These are phyloP conservation scores for Altica lythri DNA, from an alignment of 2,888 invertebrate species.

Conservation along the genomic window DNA sequence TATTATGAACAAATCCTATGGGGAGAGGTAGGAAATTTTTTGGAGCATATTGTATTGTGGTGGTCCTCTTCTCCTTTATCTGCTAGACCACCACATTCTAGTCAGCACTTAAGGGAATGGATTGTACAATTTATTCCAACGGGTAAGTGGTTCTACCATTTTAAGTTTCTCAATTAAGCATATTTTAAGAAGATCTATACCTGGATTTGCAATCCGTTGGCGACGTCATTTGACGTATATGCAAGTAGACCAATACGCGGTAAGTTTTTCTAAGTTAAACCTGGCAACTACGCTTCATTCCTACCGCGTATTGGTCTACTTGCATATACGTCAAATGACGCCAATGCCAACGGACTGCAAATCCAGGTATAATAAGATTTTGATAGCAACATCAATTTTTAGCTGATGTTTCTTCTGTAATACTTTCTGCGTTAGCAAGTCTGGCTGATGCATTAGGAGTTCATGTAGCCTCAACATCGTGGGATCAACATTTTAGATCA, in stretches of 20 bases:
- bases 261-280: too few relatives aligned
- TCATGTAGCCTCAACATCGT: constrained; percentile 77
- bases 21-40: constrained; percentile 79
- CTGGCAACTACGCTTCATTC: too few relatives aligned
- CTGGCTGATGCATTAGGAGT: constrained; percentile 78
- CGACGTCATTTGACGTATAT: too few relatives aligned
- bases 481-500: constrained; percentile 71
- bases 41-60: constrained; percentile 84
- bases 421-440: constrained; percentile 73
- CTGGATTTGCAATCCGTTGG: too few relatives aligned
- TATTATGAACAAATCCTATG: constrained; percentile 78
- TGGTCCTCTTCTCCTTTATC: constrained; percentile 78
- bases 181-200: too few relatives aligned
- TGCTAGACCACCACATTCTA: constrained; percentile 66
- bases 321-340: too few relatives aligned
- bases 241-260: too few relatives aligned
- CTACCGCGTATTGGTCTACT: too few relatives aligned
- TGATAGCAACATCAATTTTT: too few relatives aligned
- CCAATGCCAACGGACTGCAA: too few relatives aligned
- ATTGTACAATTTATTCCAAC: constrained; percentile 64
- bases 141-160: constrained; percentile 57
- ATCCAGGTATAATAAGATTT: too few relatives aligned
- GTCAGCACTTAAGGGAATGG: constrained; percentile 70
- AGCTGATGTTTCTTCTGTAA: constrained; percentile 65
- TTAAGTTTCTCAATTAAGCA: too few relatives aligned